A percentile compares a stretch with the other conserved stretches of the same genome.
Conservation (phyloP, 2,888 invertebrate species). For the Sylvicola cinctus region DNA sequence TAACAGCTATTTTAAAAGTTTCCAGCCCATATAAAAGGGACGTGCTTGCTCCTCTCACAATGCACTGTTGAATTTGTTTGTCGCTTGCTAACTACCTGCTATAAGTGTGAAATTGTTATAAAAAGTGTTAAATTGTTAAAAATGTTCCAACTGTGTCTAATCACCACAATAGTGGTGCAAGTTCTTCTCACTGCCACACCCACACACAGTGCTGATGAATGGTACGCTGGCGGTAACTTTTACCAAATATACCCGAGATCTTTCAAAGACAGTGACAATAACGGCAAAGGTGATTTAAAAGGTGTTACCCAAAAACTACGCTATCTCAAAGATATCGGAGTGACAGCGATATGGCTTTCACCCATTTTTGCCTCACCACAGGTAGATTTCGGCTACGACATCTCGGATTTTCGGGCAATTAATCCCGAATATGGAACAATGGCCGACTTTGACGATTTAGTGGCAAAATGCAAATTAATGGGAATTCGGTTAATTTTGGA, state of each 20-base stretch:
- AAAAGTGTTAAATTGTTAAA: no score
- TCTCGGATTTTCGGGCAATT: slow-evolving; percentile 52
- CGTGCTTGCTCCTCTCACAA: no score
- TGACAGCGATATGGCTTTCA: slow-evolving; percentile 64
- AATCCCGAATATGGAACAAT: slow-evolving; percentile 54
- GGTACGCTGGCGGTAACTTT: slow-evolving; percentile 20
- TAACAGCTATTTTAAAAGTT: no score
- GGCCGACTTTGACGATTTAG: slow-evolving; percentile 41
- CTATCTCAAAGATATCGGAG: slow-evolving; percentile 44
- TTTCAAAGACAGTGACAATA: slow-evolving; percentile 56
- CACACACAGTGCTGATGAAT: neutral
- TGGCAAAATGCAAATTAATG: slow-evolving; percentile 32
- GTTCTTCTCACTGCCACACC: no score
- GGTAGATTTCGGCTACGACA: slow-evolving; percentile 76
- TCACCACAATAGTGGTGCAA: no score
- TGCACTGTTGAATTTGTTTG: no score
- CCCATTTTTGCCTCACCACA: slow-evolving; percentile 69
- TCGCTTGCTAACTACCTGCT: no score
- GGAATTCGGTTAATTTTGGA: slow-evolving; percentile 38
- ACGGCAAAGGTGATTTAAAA: slow-evolving; percentile 46
- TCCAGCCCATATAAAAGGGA: no score
- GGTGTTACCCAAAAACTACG: slow-evolving; percentile 37
- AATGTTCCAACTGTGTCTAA: no score
- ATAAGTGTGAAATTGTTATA: no score
- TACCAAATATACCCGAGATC: slow-evolving; percentile 68